These are phyloP conservation scores for Chaetodon trifasciatus DNA, from an alignment of 2,797 vertebrate species.

Conservation along the genomic window DNA sequence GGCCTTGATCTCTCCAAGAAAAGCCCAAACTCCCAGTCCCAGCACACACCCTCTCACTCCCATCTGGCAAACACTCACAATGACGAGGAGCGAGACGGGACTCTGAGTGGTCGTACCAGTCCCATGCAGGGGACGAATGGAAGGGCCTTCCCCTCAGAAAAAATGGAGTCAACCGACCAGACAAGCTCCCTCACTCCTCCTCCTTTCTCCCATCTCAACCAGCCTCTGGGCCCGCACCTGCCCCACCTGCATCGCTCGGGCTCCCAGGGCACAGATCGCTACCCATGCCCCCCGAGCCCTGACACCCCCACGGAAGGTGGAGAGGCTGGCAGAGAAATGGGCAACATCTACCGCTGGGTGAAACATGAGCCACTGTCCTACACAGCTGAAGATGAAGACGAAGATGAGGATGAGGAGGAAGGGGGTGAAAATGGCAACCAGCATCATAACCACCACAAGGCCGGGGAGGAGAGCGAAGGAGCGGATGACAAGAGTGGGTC, in stretches of 20 bases:
- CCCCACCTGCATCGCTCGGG: conserved; percentile 85
- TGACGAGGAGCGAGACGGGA: conserved; percentile 86
- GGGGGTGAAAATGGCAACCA: conserved; percentile 85
- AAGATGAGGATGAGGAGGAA: conserved; percentile 93
- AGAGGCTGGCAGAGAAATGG: conserved; percentile 80
- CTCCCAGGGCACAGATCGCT: conserved; percentile 83
- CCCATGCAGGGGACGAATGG: conserved; percentile 84
- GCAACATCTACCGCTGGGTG: conserved; percentile 94
- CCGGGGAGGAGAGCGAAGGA: conserved; percentile 85
- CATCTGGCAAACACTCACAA: conserved; percentile 82
- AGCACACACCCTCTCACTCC: conserved; percentile 83
- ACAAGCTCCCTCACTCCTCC: conserved; percentile 80
- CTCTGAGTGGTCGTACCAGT: conserved; percentile 85
- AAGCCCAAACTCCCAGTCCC: conserved; percentile 90
- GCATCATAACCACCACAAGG: conserved; percentile 84
- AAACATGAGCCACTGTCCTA: conserved; percentile 91
- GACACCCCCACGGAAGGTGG: conserved; percentile 81
- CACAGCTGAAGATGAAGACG: conserved; percentile 90
- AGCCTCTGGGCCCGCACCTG: conserved; percentile 85
- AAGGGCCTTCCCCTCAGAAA: conserved; percentile 86
- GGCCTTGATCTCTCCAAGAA: conserved; percentile 98
- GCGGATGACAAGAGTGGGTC: conserved; percentile 94
- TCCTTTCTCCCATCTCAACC: conserved; percentile 86
- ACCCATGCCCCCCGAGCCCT: conserved; percentile 81
- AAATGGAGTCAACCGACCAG: conserved; percentile 85